Base-by-base conservation (phyloP, 2,888 invertebrate species). In the Napeogenes inachia region DNA sequence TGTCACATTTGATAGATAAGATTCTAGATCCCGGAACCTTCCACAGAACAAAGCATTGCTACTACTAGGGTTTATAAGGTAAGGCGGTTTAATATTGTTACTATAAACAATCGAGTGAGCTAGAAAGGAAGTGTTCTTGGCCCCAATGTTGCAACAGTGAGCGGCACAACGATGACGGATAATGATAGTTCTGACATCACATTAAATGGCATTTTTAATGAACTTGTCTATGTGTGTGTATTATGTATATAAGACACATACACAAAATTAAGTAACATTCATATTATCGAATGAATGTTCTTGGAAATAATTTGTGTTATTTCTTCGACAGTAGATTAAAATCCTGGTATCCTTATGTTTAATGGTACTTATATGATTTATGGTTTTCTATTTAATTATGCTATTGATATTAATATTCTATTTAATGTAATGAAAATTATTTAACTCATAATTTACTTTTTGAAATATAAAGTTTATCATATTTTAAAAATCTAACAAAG, bases 81-180 rank as follows among this genome's bases (percentile, higher is more conserved):
- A 54, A 54, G 54, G 54, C 30, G 13, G 13, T 54, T 54, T 54
- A 54, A 50, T 50, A 50, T 50, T 30, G 30, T 50, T 50, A 50
- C 30, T 2, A 50, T 50, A 50, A 30, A 50, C 50, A 50, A 50
- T 50, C 30, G 50, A 30, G 12, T 50, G 21, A 30, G 50, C 21
- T 50, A 50, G 82, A 85, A 84, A 81, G 85, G 85, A 84, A 85
- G 81, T 81, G 82, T 81, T 74, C 86, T 86, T 86, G 87, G 85
- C 87, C 86, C 71, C 76, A 77, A 73, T 84, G 71, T 68, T 66
- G 72, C 70, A 74, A 77, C 76, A 73, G 84, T 81, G 84, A 84
- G 74, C 70, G 84, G 81, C 58, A 50, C 71, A 70, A 71, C 68
- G 69, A 68, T 70, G 57, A 21, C 53, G 56, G 32, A 54, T 60